Evolutionary conservation across 2,797 vertebrate species (phyloP).

Genomic region (Fratercula arctica): DNA sequence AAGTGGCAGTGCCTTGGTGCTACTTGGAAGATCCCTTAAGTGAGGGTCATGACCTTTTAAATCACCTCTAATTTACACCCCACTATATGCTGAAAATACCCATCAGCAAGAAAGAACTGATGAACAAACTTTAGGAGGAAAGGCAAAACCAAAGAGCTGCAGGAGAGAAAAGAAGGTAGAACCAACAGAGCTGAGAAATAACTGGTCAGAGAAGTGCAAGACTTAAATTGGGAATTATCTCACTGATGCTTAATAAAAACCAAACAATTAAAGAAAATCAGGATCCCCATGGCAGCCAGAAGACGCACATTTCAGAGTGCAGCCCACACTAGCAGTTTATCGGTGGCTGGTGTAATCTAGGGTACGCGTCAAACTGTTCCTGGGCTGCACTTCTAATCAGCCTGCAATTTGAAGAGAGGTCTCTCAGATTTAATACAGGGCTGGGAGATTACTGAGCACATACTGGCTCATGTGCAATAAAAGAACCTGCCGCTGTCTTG

Average conservation of each 20-base stretch:
- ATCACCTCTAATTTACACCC: not conserved
- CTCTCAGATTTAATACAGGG: slow-evolving; percentile 7
- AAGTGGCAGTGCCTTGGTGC: not conserved
- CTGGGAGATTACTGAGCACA: not conserved
- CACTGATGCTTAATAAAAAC: not conserved
- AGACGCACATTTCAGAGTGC: not conserved
- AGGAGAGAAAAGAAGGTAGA: not conserved
- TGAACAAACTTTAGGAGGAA: not conserved
- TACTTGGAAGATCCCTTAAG: not conserved
- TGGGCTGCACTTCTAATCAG: slow-evolving; percentile 21
- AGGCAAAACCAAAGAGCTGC: not conserved
- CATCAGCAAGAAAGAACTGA: not conserved
- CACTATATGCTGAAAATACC: not conserved
- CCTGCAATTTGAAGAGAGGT: slow-evolving; percentile 23
- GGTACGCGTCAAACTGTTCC: not conserved
- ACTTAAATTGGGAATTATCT: not conserved
- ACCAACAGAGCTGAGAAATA: not conserved
- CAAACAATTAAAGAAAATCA: not conserved
- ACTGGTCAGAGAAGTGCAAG: not conserved
- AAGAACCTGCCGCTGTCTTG: not conserved
- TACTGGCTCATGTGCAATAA: not conserved
- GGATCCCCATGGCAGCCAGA: not conserved
- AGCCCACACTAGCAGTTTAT: not conserved
- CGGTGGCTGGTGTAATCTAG: not conserved
- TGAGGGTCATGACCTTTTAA: not conserved